phyloP scores from a whole-genome alignment of 2,888 invertebrate species.

The Spodoptera littoralis region DNA sequence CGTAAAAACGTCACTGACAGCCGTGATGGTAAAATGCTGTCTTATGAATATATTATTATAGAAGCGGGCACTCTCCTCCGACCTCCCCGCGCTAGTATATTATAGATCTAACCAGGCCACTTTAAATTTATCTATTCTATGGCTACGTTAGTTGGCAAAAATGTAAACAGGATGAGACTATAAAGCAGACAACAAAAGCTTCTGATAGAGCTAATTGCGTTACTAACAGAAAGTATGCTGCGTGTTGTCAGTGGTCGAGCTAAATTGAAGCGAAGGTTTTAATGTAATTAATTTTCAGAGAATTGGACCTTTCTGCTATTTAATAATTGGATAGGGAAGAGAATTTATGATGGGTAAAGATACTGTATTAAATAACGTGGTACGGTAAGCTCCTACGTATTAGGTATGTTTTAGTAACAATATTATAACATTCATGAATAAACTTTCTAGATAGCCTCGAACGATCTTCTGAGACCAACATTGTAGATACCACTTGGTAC shows the following conservation, averaged over 20 bases:
- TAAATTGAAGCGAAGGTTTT: constrained; percentile 34
- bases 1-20: constrained; percentile 45
- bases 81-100: constrained; percentile 26
- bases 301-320: constrained; percentile 19
- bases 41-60: constrained; percentile 51
- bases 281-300: constrained; percentile 30
- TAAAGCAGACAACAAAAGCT: constrained; percentile 28
- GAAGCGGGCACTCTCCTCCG: constrained; percentile 31
- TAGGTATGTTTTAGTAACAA: too few relatives aligned
- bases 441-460: constrained; percentile 11
- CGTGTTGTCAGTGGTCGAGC: constrained; percentile 30
- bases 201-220: constrained; percentile 33
- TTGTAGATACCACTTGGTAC: constrained; percentile 27
- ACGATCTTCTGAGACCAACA: constrained; percentile 28
- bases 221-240: constrained; percentile 38
- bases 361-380: too few relatives aligned
- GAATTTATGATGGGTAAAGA: background rate
- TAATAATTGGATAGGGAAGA: constrained; percentile 17
- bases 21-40: constrained; percentile 54
- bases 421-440: too few relatives aligned
- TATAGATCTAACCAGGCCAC: constrained; percentile 31
- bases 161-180: constrained; percentile 38
- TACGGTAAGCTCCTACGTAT: too few relatives aligned
- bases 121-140: constrained; percentile 25
- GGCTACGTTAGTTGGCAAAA: constrained; percentile 27